Evolutionary conservation across 2,113 vertebrate genomes (phyloP), one percentile per base, ranked within the genome.

Genomic region (Neomonachus schauinslandi): DNA sequence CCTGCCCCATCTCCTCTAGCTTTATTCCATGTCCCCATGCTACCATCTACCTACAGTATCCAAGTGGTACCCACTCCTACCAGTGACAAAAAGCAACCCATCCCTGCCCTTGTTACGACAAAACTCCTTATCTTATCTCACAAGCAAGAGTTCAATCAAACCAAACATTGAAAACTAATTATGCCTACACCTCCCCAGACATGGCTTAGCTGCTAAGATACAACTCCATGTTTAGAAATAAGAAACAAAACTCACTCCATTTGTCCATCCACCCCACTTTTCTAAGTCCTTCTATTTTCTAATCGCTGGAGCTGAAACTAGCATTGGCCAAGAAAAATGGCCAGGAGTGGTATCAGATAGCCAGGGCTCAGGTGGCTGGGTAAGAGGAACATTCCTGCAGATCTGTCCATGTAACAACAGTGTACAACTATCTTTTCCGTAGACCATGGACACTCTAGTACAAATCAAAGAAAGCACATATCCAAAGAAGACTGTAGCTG

Each of bases 91-190:
- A 89, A 91, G n/a, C 55, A 95, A 95, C 77, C 59, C 42, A 93
- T 91, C 46, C 71, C 28, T 83, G 39, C 28, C 53, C 63, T 65
- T 84, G 65, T 88, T 69, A 71, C 7, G 61, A 92, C 49, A 87
- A 82, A 91, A 65, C n/a, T 39, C 74, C 72, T 96, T 91, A 96
- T 71, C 72, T 96, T 90, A 96, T 71, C 91, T 93, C 51, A 11
- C 65, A 90, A 86, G 65, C 57, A 82, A 69, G 71, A 95, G 59
- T 94, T 87, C 76, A 94, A 84, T 83, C 80, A 95, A 95, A 83
- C 22, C 57, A 94, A 97, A 93, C 39, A 97, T 24, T 93, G 80
- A 72, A 96, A 98, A 94, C 95, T 86, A 80, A 96, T 57, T 76
- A 31, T 55, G 39, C 46, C 79, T 91, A 96, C 81, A 85, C 49